A percentile compares a stretch with the other conserved stretches of the same genome.
Evolutionary conservation across 2,113 vertebrate genomes (phyloP).

Genomic region (Ciconia stormi): DNA sequence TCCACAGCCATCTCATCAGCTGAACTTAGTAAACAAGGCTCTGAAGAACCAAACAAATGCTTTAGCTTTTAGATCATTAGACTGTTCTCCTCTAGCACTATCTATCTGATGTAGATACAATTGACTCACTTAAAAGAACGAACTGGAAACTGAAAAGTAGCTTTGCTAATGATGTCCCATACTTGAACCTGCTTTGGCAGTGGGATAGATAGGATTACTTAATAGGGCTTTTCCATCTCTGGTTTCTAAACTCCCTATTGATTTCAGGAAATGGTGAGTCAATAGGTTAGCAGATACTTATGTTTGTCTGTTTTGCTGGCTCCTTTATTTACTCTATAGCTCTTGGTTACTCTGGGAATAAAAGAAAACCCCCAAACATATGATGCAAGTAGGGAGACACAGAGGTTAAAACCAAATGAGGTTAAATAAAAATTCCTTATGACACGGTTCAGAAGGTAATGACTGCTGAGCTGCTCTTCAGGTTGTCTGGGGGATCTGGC

Average conservation of each 20-base stretch:
- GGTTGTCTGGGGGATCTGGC: neutral
- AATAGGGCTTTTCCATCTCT: slow-evolving; percentile 46
- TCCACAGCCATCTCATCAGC: neutral
- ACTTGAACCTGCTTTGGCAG: slow-evolving; percentile 45
- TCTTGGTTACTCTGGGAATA: slow-evolving; percentile 55
- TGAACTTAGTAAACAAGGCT: neutral
- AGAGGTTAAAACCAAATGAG: slow-evolving; percentile 40
- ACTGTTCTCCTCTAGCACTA: neutral
- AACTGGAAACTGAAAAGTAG: slow-evolving; percentile 13
- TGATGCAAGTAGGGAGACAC: slow-evolving; percentile 31
- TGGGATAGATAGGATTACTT: slow-evolving; percentile 28
- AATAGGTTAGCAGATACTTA: slow-evolving; percentile 25
- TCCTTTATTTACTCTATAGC: slow-evolving; percentile 54
- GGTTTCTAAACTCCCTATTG: slow-evolving; percentile 51
- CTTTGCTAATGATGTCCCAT: neutral
- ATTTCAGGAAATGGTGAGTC: slow-evolving; percentile 53
- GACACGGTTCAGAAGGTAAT: neutral
- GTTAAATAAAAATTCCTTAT: neutral
- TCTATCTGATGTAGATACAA: neutral
- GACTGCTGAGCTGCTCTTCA: neutral
- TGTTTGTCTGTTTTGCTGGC: slow-evolving; percentile 22
- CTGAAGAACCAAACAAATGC: neutral
- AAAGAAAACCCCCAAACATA: neutral
- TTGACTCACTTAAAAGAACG: neutral
- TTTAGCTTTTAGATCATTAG: neutral